phyloP scores from a whole-genome alignment of 2,797 vertebrate species.

The Notamacropus eugenii region DNA sequence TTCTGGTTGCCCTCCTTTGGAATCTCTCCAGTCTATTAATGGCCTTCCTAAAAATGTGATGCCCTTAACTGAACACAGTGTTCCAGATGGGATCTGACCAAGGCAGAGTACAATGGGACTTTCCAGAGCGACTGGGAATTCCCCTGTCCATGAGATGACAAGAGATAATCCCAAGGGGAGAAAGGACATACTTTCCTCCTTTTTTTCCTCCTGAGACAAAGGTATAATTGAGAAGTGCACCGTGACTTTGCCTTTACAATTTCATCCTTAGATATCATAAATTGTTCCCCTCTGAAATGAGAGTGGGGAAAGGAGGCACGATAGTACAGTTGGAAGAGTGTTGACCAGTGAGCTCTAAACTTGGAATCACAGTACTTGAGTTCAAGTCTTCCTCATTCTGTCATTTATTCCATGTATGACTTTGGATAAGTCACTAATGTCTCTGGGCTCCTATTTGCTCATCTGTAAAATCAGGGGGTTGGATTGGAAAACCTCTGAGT shows the following conservation, averaged over 20 bases:
- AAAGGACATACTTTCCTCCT: neutral
- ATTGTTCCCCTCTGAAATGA: neutral
- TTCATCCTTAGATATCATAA: neutral
- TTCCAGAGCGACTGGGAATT: neutral
- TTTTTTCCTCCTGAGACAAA: neutral
- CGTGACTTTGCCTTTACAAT: neutral
- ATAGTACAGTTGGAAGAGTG: neutral
- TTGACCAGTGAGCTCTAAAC: neutral
- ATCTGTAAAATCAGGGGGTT: slow-evolving; percentile 17
- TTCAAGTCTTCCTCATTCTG: neutral
- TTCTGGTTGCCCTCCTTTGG: neutral
- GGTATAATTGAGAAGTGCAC: neutral
- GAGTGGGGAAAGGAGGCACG: neutral
- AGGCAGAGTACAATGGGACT: neutral
- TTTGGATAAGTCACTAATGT: neutral
- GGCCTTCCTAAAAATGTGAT: neutral
- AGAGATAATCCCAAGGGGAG: neutral
- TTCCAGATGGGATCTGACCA: neutral
- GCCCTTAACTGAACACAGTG: neutral
- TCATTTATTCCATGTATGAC: neutral
- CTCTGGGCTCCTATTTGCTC: neutral
- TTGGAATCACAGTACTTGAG: neutral
- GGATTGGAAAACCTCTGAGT: neutral
- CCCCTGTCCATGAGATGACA: neutral
- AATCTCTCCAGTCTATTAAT: neutral